Percentiles rank a stretch among this genome's conserved stretches.
These are phyloP conservation scores for Synanthedon vespiformis DNA, from an alignment of 2,888 invertebrate genomes.

Conservation along the genomic window DNA sequence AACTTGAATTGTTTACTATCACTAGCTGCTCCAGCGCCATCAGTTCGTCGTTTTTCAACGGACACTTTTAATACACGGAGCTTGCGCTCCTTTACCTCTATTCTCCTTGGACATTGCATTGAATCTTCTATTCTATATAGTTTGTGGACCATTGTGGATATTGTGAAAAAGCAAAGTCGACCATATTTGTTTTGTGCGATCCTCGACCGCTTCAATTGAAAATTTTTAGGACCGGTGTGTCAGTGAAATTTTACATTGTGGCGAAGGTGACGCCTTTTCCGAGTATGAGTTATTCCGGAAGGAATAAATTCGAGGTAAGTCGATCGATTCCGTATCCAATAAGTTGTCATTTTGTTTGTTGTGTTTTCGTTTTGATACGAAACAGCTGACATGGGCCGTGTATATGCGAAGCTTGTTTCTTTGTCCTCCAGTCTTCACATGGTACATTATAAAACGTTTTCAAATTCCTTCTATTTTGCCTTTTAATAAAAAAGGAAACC, in stretches of 20 bases:
- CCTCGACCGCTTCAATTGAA: conserved; percentile 18
- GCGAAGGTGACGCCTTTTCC: conserved; percentile 65
- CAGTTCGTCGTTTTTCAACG: too few species aligned
- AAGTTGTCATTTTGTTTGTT: conserved; percentile 43
- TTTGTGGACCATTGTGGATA: conserved; percentile 2
- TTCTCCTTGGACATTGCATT: too few species aligned
- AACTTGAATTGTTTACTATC: too few species aligned
- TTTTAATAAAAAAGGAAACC: background rate
- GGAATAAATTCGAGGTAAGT: conserved; percentile 75
- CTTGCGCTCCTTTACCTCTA: too few species aligned
- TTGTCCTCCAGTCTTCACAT: conserved; percentile 28
- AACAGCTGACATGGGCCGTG: conserved; percentile 70
- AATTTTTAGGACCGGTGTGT: conserved; percentile 18
- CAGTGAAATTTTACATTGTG: conserved; percentile 48
- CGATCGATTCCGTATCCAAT: conserved; percentile 21
- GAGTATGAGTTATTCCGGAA: conserved; percentile 73
- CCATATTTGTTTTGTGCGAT: conserved; percentile 38
- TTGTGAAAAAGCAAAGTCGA: conserved; percentile 25
- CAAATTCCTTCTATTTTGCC: background rate
- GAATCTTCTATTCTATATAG: too few species aligned
- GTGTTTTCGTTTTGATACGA: conserved; percentile 62
- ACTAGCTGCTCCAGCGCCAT: too few species aligned
- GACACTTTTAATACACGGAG: too few species aligned
- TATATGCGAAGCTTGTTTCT: conserved; percentile 27
- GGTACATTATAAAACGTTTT: background rate